phyloP scores from a whole-genome alignment of 2,888 invertebrate species.

The Nemoura dubitans region DNA sequence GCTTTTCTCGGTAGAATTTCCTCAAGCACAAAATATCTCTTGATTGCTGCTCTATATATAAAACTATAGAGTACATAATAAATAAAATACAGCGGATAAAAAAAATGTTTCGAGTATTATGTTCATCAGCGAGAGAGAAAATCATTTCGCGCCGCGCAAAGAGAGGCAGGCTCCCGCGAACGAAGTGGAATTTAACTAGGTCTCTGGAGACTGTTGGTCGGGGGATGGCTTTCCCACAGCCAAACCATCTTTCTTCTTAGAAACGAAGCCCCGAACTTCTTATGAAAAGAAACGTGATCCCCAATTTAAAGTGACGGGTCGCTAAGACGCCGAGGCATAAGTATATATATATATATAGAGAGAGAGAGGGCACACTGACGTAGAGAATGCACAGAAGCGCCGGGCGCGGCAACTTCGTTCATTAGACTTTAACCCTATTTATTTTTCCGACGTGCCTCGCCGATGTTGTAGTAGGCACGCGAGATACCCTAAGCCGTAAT shows the following conservation, averaged over 20 bases:
- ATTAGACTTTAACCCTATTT: neutral
- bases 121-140: neutral
- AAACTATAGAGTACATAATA: no score
- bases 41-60: no score
- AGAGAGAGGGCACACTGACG: neutral
- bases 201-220: conserved; percentile 25
- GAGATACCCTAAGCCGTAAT: no score
- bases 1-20: no score
- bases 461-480: no score
- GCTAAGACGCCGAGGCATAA: no score
- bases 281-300: conserved; percentile 31
- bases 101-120: neutral
- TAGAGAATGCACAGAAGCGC: neutral
- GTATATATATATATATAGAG: no score
- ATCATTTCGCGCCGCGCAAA: neutral
- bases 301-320: conserved; percentile 39
- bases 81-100: no score
- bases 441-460: neutral
- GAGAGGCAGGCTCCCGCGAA: neutral
- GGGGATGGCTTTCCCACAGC: neutral
- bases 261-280: neutral
- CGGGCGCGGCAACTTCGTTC: neutral
- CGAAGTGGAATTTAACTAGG: conserved; percentile 37
- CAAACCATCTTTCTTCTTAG: neutral
- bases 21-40: neutral